Conservation (phyloP, 2,113 vertebrate species). For the Rhea americana region DNA sequence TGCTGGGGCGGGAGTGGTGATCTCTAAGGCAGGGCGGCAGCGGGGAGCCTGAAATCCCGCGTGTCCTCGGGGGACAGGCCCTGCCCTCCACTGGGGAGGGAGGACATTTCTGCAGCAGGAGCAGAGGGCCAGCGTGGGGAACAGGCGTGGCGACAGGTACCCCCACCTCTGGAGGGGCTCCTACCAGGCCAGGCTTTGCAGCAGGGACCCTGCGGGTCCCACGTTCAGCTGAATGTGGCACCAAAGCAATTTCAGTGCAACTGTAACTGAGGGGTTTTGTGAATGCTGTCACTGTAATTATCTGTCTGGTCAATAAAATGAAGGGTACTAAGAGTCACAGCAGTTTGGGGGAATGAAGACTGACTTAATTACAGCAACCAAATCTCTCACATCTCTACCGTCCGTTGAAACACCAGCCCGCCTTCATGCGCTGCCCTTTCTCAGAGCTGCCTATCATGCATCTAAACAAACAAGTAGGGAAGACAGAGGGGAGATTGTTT, state of each 20-base stretch:
- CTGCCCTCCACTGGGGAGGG: neutral
- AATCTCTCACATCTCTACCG: conserved; percentile 51
- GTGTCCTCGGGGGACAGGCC: neutral
- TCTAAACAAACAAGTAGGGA: conserved; percentile 73
- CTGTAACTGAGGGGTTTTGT: neutral
- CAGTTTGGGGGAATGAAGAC: conserved; percentile 31
- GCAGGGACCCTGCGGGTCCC: neutral
- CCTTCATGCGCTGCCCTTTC: conserved; percentile 62
- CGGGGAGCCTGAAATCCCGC: neutral
- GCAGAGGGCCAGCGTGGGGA: fast-evolving
- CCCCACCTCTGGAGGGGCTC: neutral
- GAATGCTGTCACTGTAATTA: conserved; percentile 28
- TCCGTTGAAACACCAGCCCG: conserved; percentile 29
- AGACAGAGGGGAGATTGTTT: conserved; percentile 76
- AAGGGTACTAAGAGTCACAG: conserved; percentile 24
- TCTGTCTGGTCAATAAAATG: conserved; percentile 53
- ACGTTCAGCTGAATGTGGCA: fast-evolving
- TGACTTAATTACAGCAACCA: conserved; percentile 60
- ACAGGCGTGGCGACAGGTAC: neutral
- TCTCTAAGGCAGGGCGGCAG: neutral
- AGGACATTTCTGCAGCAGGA: neutral
- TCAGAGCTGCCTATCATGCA: conserved; percentile 65
- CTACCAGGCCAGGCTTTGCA: neutral
- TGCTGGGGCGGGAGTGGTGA: neutral
- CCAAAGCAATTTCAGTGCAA: neutral